phyloP scores from a whole-genome alignment of 2,113 vertebrate species.

The Otolemur garnettii region DNA sequence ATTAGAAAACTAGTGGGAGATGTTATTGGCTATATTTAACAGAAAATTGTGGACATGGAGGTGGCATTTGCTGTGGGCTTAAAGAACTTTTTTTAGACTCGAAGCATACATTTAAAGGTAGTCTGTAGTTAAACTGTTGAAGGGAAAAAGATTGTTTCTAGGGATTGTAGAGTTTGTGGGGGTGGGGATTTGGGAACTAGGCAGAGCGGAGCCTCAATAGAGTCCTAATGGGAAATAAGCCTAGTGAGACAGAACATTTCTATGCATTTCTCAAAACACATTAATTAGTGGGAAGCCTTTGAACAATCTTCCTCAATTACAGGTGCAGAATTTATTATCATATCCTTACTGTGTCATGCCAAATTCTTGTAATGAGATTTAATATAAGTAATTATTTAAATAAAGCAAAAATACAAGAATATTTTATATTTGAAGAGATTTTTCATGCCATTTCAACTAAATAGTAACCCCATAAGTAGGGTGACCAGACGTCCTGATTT shows the following conservation, averaged over 20 bases:
- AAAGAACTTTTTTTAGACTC: background rate
- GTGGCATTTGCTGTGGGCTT: background rate
- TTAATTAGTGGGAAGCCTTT: background rate
- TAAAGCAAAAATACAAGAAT: background rate
- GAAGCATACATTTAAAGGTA: background rate
- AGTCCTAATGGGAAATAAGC: background rate
- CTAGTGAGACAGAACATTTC: background rate
- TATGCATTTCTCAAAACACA: background rate
- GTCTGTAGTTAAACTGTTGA: background rate
- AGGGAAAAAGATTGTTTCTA: background rate
- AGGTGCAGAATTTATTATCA: background rate
- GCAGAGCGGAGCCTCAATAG: background rate
- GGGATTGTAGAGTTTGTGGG: background rate
- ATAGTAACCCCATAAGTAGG: background rate
- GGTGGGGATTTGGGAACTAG: background rate
- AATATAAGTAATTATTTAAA: conserved; percentile 1
- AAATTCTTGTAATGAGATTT: background rate
- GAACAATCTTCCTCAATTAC: background rate
- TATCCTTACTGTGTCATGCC: background rate
- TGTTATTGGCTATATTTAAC: background rate
- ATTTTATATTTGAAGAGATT: background rate
- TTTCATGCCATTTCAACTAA: background rate
- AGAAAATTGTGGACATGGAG: background rate
- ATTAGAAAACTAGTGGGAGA: background rate
- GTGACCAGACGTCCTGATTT: no score